Evolutionary conservation across 2,113 vertebrate species (phyloP).

Genomic region (Nyctereutes procyonoides): DNA sequence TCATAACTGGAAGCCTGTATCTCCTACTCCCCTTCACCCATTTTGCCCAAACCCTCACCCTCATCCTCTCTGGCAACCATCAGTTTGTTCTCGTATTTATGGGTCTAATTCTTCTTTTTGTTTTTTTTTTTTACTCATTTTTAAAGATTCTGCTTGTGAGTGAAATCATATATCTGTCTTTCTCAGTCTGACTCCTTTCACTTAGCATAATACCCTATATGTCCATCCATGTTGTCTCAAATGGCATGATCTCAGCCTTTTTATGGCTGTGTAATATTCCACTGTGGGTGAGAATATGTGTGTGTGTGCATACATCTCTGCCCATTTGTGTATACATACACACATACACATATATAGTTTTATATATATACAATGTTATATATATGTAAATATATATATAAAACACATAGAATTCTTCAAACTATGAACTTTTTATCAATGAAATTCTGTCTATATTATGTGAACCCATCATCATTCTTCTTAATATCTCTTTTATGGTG

Average conservation of each 20-base stretch:
- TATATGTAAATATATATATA: neutral
- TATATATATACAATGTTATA: neutral
- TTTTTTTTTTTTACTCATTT: neutral
- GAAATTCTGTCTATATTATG: neutral
- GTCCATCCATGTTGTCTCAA: neutral
- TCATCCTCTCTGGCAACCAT: neutral
- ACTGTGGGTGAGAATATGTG: neutral
- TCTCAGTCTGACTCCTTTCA: neutral
- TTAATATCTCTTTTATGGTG: conserved; percentile 1
- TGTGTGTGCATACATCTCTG: neutral
- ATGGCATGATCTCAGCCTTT: neutral
- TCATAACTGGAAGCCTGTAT: neutral
- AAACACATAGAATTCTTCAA: neutral
- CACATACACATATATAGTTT: neutral
- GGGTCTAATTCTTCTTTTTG: neutral
- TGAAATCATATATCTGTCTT: neutral
- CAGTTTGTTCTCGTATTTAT: neutral
- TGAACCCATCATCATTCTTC: neutral
- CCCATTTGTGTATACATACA: neutral
- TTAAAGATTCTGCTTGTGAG: neutral
- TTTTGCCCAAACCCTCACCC: neutral
- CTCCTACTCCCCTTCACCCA: neutral
- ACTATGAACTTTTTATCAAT: neutral
- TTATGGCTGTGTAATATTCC: neutral
- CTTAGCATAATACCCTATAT: neutral